phyloP scores from a whole-genome alignment of 2,888 invertebrate species.

The Eustalomyia histrio region DNA sequence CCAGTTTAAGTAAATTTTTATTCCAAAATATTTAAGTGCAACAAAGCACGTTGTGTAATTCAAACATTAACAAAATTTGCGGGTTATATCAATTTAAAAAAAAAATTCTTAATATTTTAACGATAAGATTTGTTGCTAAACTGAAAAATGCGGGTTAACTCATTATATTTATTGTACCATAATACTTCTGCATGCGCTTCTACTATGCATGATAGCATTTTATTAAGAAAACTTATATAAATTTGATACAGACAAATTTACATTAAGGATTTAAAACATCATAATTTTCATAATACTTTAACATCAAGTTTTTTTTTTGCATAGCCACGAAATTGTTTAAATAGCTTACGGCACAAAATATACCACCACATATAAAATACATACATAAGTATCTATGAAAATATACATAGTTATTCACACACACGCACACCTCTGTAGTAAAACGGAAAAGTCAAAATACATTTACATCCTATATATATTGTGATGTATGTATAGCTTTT shows the following conservation, averaged over 20 bases:
- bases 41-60: neutral
- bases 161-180: neutral
- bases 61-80: neutral
- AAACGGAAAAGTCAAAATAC: constrained; percentile 46
- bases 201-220: neutral
- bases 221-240: constrained; percentile 5
- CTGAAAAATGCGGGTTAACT: neutral
- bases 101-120: neutral
- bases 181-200: neutral
- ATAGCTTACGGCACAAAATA: constrained; percentile 24
- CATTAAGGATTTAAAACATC: neutral
- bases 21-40: no score
- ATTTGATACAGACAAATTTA: constrained; percentile 3
- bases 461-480: constrained; percentile 34
- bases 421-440: constrained; percentile 12
- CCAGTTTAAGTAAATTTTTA: no score
- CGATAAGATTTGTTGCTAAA: constrained; percentile 6
- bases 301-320: neutral
- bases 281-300: constrained; percentile 7
- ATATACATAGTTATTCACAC: neutral
- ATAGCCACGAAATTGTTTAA: constrained; percentile 12
- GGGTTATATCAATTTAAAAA: neutral
- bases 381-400: neutral
- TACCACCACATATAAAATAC: neutral
- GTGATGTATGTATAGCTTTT: neutral